Evolutionary conservation across 2,113 vertebrate species (phyloP), one percentile per base, ranked within the genome.

Genomic region (Scomber japonicus): DNA sequence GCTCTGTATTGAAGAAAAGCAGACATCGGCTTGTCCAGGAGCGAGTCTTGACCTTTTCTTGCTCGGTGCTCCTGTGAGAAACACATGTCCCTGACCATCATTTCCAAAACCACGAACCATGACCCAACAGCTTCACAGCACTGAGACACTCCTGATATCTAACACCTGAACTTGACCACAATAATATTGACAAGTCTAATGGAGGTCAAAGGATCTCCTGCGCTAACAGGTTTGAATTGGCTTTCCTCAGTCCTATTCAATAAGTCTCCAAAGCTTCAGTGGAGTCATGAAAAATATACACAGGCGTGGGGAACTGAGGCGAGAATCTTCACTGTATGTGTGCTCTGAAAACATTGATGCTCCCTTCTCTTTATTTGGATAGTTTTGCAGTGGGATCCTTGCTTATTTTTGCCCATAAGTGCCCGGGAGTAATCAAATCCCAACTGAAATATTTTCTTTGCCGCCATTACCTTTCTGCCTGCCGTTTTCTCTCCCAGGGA

Each of bases 381-480:
- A 93, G 90, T 81, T 90, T 86, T 86, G 48, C 81, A 15, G 70
- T 44, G 49, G 87, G 83, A 91, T 87, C 76, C 69, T 74, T 91
- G 93, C 81, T 93, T 93, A 84, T 93, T 92, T 93, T 92, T 63
- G 13, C 78, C 70, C 75, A 79, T 89, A 94, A 93, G 92, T 93
- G 90, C 84, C 84, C 70, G 1, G 82, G 82, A 81, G 91, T 90
- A 92, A 91, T 93, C 78, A 90, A 92, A 93, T 89, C 88, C 90
- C 82, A 91, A 91, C 60, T 92, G 64, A 93, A 94, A 93, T 91
- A 91, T 94, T 93, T 90, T 90, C 86, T 88, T 87, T 92, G 79
- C 87, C 66, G 57, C 80, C 82, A 75, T 78, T 69, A 72, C 53
- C 79, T 84, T 82, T 88, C 75, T 62, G 80, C 83, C 55, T 77